Base-by-base conservation (phyloP, 2,888 invertebrate species). In the Erannis defoliaria region DNA sequence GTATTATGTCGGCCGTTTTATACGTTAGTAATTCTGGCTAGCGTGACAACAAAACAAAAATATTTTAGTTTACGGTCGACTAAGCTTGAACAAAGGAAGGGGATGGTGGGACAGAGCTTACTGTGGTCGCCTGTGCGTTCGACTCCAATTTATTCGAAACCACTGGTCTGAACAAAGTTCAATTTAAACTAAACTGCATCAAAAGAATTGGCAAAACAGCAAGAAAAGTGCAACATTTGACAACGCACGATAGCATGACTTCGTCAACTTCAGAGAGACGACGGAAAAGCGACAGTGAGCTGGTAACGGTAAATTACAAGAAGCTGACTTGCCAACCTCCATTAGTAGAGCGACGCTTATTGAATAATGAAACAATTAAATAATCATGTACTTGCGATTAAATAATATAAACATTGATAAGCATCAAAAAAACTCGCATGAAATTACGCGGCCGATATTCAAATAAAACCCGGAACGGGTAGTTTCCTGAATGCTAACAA, bases 31-130 rank as follows among this genome's bases (percentile, higher is more conserved):
- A 70, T 68, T 68, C 58, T 57, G 51, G 38, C 58, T 57, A 50
- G 38, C 60, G 48, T 53, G 48, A 70, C 67, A 68, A 71, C 66
- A 65, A 70, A 21, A 67, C 66, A 40, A 67, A 68, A 73, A 73
- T 67, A 68, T 70, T 64, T 68, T 48, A 65, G 69, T 77, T 79
- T 72, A 77, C 75, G 74, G 77, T 62, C 75, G 74, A 82, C 77
- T 82, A 76, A 72, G 35, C 66, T 68, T 53, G 69, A 76, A 80
- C 77, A 81, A 76, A 76, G 62, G 67, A 76, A 77, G 62, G 66
- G 59, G 43, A 58, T 43, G 61, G 63, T 42, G 45, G 50, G 51
- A 55, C 10, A 6, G 37, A 19, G 48, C 40, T 33, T 33, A 37
- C 49, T 60, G 53, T 53, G n/a, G 23, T 18, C 10, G 33, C 12